Base-by-base conservation (phyloP, 2,888 invertebrate genomes). In the Cetonia aurata region DNA sequence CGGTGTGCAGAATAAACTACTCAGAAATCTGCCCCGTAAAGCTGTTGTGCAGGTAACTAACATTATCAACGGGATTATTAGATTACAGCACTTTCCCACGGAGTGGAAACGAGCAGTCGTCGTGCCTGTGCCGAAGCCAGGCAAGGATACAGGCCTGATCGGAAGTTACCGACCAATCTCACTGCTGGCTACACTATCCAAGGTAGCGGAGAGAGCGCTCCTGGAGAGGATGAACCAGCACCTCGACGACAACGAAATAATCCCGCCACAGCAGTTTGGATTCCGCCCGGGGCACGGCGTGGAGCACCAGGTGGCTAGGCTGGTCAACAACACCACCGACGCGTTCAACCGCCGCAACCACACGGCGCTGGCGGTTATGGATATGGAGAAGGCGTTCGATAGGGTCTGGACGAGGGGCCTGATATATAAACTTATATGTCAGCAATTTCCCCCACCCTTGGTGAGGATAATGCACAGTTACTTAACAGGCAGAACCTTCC, bases 351-450 rank as follows among this genome's bases (percentile, higher is more conserved):
- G 70, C 2, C 73, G 74, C 19, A 65, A 77, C 52, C 70, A 71
- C 4, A 79, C 78, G 3, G 79, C 75, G 4, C 74, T 79, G 13
- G 70, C 79, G 1, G 71, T 80, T 4, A 70, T 83, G 0, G 81
- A 83, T 55, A 71, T 81, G 1, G 75, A 77, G 46, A 78, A 79
- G 68, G 81, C 80, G 0, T 82, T 83, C 69, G 79, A 82, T 71
- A 74, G 76, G n/a, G 79, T 83, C 1, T 82, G 81, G 79, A 80
- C 80, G 46, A 65, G 76, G 1, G 80, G 77, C 1, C 75, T 81
- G 0, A 25, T 79, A 8, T 72, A 66, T 56, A 78, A 78, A 74
- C 69, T 80, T n/a, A 70, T 70, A n/a, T 53, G 69, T 53, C 42
- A 41, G 31, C 67, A 75, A 31, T 71, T 77, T 50, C 77, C 77